Evolutionary conservation across 2,888 invertebrate species (phyloP).

Genomic region (Amphipyra tragopoginis): DNA sequence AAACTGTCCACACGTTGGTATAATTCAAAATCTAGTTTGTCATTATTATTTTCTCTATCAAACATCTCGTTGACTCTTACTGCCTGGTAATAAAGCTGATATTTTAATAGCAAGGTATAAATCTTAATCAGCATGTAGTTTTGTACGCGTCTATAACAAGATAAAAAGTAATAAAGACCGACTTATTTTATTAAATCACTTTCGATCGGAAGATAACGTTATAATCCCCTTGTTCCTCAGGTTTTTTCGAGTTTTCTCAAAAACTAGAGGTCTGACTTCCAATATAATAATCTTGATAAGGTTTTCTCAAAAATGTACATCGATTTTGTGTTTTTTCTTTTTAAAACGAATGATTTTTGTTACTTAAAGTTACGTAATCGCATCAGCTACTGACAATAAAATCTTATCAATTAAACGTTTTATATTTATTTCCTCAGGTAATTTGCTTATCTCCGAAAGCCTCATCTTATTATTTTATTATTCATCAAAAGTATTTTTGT

Average conservation of each 20-base stretch:
- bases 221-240: constrained; percentile 57
- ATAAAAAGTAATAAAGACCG: constrained; percentile 29
- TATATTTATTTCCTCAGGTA: background rate
- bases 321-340: background rate
- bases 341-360: background rate
- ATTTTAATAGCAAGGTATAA: constrained; percentile 11
- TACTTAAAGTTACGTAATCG: constrained; percentile 7
- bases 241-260: constrained; percentile 37
- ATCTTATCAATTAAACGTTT: constrained; percentile 27
- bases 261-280: background rate
- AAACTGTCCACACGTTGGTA: constrained; percentile 41
- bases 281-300: constrained; percentile 29
- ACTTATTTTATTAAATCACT: constrained; percentile 36
- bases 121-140: constrained; percentile 26
- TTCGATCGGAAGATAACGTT: constrained; percentile 15
- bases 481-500: background rate
- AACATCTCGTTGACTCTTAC: constrained; percentile 19
- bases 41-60: background rate
- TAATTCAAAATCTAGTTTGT: constrained; percentile 3
- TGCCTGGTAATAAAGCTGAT: constrained; percentile 1
- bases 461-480: constrained; percentile 22
- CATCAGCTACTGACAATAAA: background rate
- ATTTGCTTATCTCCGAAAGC: background rate
- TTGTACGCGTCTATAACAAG: constrained; percentile 11
- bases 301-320: constrained; percentile 32